A percentile compares a stretch with the other conserved stretches of the same genome.
Evolutionary conservation across 1,140 invertebrate species (phyloP).

Genomic region (Lepidotrigona ventralis): DNA sequence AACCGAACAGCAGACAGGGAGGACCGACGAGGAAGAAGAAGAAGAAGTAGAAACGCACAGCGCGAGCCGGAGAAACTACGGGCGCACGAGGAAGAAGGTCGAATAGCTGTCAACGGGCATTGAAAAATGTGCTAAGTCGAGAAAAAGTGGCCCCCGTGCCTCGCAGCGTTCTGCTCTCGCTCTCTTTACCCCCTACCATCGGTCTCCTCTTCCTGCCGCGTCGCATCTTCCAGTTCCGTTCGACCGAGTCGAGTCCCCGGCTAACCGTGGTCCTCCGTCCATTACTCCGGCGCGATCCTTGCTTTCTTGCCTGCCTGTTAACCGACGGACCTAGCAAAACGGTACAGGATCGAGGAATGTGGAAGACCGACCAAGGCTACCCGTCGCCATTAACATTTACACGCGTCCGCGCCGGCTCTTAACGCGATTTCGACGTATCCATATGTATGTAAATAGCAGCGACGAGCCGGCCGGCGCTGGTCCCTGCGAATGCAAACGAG

Average conservation of each 20-base stretch:
- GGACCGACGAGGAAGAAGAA: slow-evolving; percentile 29
- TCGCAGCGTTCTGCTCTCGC: slow-evolving; percentile 66
- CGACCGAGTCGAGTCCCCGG: slow-evolving; percentile 34
- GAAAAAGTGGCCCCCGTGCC: slow-evolving; percentile 72
- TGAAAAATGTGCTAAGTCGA: slow-evolving; percentile 76
- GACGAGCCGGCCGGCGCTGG: slow-evolving; percentile 33
- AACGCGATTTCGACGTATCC: slow-evolving; percentile 65
- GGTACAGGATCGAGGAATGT: slow-evolving; percentile 71
- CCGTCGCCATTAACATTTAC: slow-evolving; percentile 68
- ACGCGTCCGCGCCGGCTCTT: slow-evolving; percentile 47
- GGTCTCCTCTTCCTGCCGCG: slow-evolving; percentile 28
- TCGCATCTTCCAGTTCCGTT: slow-evolving; percentile 26
- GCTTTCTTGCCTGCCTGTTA: slow-evolving; percentile 68
- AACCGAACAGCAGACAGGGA: slow-evolving; percentile 44
- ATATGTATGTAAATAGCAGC: slow-evolving; percentile 66
- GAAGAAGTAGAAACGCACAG: slow-evolving; percentile 45
- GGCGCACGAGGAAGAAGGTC: slow-evolving; percentile 59
- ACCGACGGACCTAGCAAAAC: slow-evolving; percentile 68
- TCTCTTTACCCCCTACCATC: slow-evolving; percentile 48
- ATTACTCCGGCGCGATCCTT: slow-evolving; percentile 60
- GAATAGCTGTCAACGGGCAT: slow-evolving; percentile 74
- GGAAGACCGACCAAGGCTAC: slow-evolving; percentile 66
- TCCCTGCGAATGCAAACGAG: slow-evolving; percentile 46
- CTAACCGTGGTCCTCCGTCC: slow-evolving; percentile 50
- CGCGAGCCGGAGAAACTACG: neutral